Evolutionary conservation across 2,888 invertebrate genomes (phyloP), one percentile per base, ranked within the genome.

Genomic region (Chrysolina americana): DNA sequence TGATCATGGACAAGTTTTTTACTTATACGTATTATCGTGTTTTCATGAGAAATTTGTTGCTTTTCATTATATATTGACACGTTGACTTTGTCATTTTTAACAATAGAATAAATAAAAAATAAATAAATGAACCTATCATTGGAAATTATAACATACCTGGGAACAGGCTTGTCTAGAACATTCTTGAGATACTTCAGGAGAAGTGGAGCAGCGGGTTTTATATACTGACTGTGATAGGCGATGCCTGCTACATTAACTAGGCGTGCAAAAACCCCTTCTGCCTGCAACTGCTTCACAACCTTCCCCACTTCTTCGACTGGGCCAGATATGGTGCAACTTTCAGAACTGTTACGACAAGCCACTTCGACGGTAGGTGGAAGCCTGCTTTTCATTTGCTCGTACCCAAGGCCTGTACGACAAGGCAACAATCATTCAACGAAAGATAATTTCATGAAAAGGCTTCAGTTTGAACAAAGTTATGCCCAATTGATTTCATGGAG

Each of bases 171-270:
- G 0, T 88, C 87, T 44, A 90, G 89, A 0, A 92, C 87, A 74
- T 88, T 81, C 77, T 88, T 85, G 2, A 90, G 80, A 75, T 88
- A 88, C 75, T 88, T 83, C 4, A 89, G 79, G 2, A 90, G 81
- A 13, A 82, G 76, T 15, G 88, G 89, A 13, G 88, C 89, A 17
- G 89, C 88, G 44, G 89, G 88, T 81, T 86, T 86, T 82, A 98
- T 95, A 81, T 96, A 96, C 70, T 92, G 91, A 74, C 96, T 96
- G 85, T 98, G 97, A 84, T 97, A 98, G 0, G 98, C 96, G 80
- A 96, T 95, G 83, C 96, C 95, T 68, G 95, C 93, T 83, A 95
- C 95, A 36, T 95, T 93, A 0, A 98, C 96, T 82, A 95, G 93
- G 76, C 93, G 92, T 0, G 96, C 96, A 83, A 96, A 96, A 63